Evolutionary conservation across 2,888 invertebrate species (phyloP).

Genomic region (Hedya salicella): DNA sequence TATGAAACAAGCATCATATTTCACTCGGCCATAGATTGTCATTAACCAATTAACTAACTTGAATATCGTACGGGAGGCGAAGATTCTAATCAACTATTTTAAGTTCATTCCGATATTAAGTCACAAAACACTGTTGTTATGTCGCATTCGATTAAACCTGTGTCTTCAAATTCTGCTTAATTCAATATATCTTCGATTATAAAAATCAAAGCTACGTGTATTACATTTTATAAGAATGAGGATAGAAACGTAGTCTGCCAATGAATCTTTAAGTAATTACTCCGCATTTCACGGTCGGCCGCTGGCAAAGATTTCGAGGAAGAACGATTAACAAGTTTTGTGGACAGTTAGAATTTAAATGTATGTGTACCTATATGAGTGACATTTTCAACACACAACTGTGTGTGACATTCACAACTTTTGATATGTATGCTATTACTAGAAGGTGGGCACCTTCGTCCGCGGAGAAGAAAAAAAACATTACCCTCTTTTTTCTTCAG

Average conservation of each 20-base stretch:
- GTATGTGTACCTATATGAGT: not conserved
- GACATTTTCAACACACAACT: too few species aligned
- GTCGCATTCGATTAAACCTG: not conserved
- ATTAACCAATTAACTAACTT: not conserved
- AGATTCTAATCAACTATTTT: not conserved
- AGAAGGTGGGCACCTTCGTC: too few species aligned
- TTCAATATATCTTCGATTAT: not conserved
- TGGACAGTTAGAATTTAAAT: not conserved
- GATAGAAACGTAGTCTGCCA: too few species aligned
- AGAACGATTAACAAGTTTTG: slow-evolving; percentile 20
- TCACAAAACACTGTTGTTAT: not conserved
- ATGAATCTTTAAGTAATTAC: slow-evolving; percentile 3
- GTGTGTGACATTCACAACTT: too few species aligned
- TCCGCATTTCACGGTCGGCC: slow-evolving; percentile 13
- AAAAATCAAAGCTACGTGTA: not conserved
- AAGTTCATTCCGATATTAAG: not conserved
- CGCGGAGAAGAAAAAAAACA: too few species aligned
- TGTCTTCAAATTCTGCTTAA: not conserved
- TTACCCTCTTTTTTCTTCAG: too few species aligned
- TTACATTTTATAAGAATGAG: not conserved
- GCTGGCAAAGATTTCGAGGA: slow-evolving; percentile 3
- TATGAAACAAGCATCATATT: not conserved
- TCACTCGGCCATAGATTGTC: not conserved
- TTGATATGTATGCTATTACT: too few species aligned
- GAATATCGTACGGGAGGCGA: not conserved